phyloP scores from a whole-genome alignment of 2,888 invertebrate genomes.

The Drosophila percnosoma region DNA sequence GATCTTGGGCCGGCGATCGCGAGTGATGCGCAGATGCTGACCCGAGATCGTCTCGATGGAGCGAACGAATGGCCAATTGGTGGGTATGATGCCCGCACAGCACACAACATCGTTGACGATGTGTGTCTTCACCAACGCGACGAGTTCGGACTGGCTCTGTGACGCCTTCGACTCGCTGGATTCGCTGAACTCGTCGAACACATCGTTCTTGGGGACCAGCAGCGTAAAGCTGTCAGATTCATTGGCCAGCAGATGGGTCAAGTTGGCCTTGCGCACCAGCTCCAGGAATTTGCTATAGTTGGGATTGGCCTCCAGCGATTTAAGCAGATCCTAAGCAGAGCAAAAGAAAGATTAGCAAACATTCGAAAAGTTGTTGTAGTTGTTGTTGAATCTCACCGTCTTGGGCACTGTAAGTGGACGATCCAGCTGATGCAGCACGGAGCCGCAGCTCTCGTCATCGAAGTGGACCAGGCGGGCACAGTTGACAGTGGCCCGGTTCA shows the following conservation, averaged over 20 bases:
- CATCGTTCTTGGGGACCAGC: constrained; percentile 84
- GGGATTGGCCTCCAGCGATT: constrained; percentile 81
- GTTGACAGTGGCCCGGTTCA: constrained; percentile 88
- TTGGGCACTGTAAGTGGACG: constrained; percentile 85
- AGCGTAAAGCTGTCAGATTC: constrained; percentile 81
- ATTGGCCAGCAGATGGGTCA: constrained; percentile 81
- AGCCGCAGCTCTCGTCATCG: constrained; percentile 89
- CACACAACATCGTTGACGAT: constrained; percentile 84
- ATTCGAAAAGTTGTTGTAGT: neutral
- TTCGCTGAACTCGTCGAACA: constrained; percentile 82
- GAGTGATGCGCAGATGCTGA: constrained; percentile 82
- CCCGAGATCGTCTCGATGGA: constrained; percentile 83
- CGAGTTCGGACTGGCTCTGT: constrained; percentile 71
- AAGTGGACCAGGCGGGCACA: constrained; percentile 88
- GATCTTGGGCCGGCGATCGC: constrained; percentile 84
- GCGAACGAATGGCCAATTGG: constrained; percentile 85
- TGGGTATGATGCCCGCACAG: constrained; percentile 84
- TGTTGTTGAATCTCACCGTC: constrained; percentile 60
- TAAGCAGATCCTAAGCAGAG: constrained; percentile 74
- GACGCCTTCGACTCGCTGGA: constrained; percentile 69
- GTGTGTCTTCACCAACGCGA: constrained; percentile 82
- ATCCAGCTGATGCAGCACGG: constrained; percentile 88
- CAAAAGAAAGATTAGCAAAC: neutral
- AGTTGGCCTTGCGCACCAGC: constrained; percentile 82
- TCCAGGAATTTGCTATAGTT: constrained; percentile 84